phyloP scores from a whole-genome alignment of 2,113 vertebrate species.

The Anhinga anhinga region DNA sequence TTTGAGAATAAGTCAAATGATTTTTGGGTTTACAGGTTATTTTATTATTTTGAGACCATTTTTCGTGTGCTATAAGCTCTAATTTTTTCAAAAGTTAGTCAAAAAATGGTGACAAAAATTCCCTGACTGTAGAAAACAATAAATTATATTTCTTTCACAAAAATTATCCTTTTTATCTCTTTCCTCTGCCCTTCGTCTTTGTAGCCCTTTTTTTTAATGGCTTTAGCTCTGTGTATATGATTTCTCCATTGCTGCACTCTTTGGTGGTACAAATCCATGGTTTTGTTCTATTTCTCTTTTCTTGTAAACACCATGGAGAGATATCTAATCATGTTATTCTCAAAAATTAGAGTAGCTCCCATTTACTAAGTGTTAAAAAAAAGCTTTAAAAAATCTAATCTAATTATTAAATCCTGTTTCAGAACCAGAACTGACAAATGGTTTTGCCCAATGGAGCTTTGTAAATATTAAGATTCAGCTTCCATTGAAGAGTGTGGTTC shows the following conservation, averaged over 20 bases:
- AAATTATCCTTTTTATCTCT: not conserved
- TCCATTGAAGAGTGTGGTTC: rapidly evolving
- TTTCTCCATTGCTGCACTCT: not conserved
- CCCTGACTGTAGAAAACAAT: not conserved
- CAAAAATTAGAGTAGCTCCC: not conserved
- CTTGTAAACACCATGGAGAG: not conserved
- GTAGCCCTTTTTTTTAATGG: not conserved
- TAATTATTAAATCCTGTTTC: not conserved
- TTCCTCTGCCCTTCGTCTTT: not conserved
- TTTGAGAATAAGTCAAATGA: not conserved
- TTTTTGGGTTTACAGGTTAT: not conserved
- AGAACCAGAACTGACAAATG: not conserved
- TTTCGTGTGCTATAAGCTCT: not conserved
- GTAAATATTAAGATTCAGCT: not conserved
- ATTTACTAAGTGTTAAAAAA: not conserved
- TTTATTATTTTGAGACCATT: not conserved
- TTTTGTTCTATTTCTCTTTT: not conserved
- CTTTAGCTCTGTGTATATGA: not conserved
- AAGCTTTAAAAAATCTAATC: not conserved
- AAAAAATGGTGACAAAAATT: not conserved
- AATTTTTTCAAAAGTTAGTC: not conserved
- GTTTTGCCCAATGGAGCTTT: not conserved
- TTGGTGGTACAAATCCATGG: not conserved
- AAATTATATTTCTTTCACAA: not conserved
- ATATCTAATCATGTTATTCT: not conserved